Conservation (phyloP, 2,888 invertebrate species). For the Podabrus alpinus region DNA sequence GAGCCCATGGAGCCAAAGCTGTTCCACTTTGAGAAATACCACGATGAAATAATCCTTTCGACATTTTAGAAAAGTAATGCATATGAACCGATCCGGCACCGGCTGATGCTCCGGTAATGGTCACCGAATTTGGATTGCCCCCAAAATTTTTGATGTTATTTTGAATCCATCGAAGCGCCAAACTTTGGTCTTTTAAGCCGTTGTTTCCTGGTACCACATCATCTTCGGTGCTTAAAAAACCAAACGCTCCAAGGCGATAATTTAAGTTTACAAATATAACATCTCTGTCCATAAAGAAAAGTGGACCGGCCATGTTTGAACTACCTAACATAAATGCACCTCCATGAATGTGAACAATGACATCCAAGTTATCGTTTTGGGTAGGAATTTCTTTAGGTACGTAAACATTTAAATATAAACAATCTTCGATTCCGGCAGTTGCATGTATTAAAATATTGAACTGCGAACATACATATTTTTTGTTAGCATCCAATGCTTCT, state of each 20-base stretch:
- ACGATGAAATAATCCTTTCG: slow-evolving; percentile 60
- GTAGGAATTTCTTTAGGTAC: slow-evolving; percentile 53
- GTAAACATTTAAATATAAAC: too few species aligned
- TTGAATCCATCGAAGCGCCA: slow-evolving; percentile 69
- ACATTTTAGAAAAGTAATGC: slow-evolving; percentile 66
- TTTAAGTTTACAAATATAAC: slow-evolving; percentile 67
- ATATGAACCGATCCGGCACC: slow-evolving; percentile 73
- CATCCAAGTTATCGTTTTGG: slow-evolving; percentile 57
- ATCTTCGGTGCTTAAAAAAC: slow-evolving; percentile 74
- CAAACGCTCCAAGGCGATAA: slow-evolving; percentile 68
- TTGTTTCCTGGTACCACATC: slow-evolving; percentile 67
- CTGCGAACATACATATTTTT: not conserved
- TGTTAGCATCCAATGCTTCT: not conserved
- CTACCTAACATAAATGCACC: slow-evolving; percentile 65
- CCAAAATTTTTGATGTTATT: slow-evolving; percentile 68
- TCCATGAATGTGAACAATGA: slow-evolving; percentile 65
- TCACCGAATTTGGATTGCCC: slow-evolving; percentile 67
- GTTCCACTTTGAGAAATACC: slow-evolving; percentile 72
- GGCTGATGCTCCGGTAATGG: slow-evolving; percentile 68
- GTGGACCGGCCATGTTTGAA: slow-evolving; percentile 52
- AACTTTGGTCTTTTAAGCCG: slow-evolving; percentile 71
- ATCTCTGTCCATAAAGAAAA: slow-evolving; percentile 63
- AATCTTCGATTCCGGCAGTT: slow-evolving; percentile 62
- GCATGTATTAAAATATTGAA: not conserved
- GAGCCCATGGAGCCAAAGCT: slow-evolving; percentile 60